Evolutionary conservation across 2,888 invertebrate genomes (phyloP).

Genomic region (Ornithoptera alexandrae): DNA sequence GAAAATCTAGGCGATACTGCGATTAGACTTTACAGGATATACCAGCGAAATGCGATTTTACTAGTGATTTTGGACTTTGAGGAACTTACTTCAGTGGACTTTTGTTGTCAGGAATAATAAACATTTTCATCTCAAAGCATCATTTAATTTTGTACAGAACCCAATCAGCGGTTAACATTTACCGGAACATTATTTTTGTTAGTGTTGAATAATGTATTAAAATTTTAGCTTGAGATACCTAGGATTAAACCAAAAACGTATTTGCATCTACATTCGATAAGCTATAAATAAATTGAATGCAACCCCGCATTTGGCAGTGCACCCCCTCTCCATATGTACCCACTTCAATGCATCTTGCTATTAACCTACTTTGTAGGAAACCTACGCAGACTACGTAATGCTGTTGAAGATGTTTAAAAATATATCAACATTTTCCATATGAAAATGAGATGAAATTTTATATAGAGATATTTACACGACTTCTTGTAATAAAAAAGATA

Average conservation of each 20-base stretch:
- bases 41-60: too few relatives aligned
- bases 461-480: too few relatives aligned
- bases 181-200: too few relatives aligned
- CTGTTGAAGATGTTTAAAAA: conserved; percentile 5
- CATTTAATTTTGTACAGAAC: too few relatives aligned
- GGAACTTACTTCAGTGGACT: too few relatives aligned
- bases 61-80: too few relatives aligned
- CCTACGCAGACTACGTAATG: neutral
- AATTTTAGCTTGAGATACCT: neutral
- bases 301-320: conserved; percentile 4
- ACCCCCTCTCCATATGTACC: neutral
- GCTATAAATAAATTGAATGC: conserved; percentile 7
- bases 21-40: too few relatives aligned
- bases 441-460: neutral
- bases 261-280: neutral
- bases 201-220: neutral
- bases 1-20: too few relatives aligned
- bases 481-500: too few relatives aligned
- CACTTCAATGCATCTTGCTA: conserved; percentile 5
- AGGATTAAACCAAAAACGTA: neutral
- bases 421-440: neutral
- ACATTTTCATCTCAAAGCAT: too few relatives aligned
- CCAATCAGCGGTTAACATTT: too few relatives aligned
- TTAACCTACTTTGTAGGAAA: conserved; percentile 15
- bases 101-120: too few relatives aligned